A percentile compares a stretch with the other conserved stretches of the same genome.
Evolutionary conservation across 2,797 vertebrate genomes (phyloP).

Genomic region (Hydrolagus colliei): DNA sequence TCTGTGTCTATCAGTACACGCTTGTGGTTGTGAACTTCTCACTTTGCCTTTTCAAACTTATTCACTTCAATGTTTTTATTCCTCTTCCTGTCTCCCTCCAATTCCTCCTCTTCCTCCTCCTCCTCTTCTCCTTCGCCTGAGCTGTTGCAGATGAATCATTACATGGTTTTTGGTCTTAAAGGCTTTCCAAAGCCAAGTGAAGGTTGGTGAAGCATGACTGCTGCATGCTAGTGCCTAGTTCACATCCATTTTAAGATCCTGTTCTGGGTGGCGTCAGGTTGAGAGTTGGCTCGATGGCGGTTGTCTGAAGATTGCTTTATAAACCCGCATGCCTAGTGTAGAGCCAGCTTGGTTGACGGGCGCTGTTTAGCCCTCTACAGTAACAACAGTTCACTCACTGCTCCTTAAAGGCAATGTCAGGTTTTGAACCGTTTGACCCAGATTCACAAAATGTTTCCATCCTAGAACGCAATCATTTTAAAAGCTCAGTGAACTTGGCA

Average conservation of each 20-base stretch:
- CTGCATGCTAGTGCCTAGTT: constrained; percentile 25
- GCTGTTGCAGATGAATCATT: constrained; percentile 55
- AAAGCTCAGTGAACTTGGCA: no score
- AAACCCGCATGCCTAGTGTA: no score
- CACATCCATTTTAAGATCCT: not conserved
- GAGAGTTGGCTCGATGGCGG: not conserved
- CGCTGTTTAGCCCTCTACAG: not conserved
- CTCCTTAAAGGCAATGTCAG: not conserved
- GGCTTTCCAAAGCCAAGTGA: constrained; percentile 49
- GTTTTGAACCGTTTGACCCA: not conserved
- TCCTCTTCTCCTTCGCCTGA: constrained; percentile 33
- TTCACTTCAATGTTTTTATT: constrained; percentile 12
- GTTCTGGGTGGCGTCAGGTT: no score
- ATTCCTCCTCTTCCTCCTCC: constrained; percentile 30
- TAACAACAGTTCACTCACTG: not conserved
- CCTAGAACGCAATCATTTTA: no score
- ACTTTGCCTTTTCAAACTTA: constrained; percentile 10
- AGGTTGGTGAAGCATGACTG: constrained; percentile 50
- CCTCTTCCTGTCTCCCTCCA: constrained; percentile 35
- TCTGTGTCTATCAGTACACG: not conserved
- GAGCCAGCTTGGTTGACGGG: not conserved
- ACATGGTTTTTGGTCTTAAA: constrained; percentile 53
- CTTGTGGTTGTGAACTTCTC: constrained; percentile 1
- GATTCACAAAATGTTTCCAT: not conserved
- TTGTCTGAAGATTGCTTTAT: not conserved